phyloP scores from a whole-genome alignment of 2,797 vertebrate species.

The Tenualosa ilisha region DNA sequence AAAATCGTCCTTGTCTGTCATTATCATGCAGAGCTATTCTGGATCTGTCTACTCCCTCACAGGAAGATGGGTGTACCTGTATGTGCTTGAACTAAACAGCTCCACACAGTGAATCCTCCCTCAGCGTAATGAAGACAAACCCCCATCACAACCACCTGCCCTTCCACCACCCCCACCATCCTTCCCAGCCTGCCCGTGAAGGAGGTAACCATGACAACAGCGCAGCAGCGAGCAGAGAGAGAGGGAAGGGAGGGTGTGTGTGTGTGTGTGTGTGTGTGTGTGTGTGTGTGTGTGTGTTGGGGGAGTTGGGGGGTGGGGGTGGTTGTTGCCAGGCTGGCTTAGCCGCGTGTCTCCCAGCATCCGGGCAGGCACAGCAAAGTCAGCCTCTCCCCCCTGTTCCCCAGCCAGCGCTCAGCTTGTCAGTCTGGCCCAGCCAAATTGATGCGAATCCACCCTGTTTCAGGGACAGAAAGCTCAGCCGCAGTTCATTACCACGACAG shows the following conservation, averaged over 20 bases:
- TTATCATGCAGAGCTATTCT: not conserved
- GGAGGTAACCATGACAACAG: slow-evolving; percentile 55
- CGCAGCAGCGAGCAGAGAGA: slow-evolving; percentile 31
- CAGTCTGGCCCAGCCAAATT: not conserved
- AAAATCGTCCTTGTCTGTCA: not conserved
- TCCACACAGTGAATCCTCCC: not conserved
- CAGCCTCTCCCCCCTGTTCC: not conserved
- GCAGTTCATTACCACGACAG: slow-evolving; percentile 1
- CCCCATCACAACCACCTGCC: slow-evolving; percentile 32
- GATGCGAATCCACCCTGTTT: not conserved
- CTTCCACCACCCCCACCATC: slow-evolving; percentile 31
- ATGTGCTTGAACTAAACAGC: not conserved
- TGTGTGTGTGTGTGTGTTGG: not conserved
- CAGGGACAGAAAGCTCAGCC: not conserved
- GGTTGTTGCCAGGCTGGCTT: slow-evolving; percentile 20
- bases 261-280: not conserved
- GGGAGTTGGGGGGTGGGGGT: not conserved
- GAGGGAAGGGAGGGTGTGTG: not conserved
- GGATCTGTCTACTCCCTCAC: not conserved
- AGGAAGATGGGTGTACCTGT: not conserved
- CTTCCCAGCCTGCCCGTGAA: not conserved
- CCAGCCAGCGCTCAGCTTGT: not conserved
- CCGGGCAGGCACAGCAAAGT: not conserved
- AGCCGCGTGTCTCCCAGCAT: slow-evolving; percentile 21
- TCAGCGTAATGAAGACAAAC: not conserved